Evolutionary conservation across 2,888 invertebrate genomes (phyloP), one percentile per base, ranked within the genome.

Genomic region (Zygaena filipendulae): DNA sequence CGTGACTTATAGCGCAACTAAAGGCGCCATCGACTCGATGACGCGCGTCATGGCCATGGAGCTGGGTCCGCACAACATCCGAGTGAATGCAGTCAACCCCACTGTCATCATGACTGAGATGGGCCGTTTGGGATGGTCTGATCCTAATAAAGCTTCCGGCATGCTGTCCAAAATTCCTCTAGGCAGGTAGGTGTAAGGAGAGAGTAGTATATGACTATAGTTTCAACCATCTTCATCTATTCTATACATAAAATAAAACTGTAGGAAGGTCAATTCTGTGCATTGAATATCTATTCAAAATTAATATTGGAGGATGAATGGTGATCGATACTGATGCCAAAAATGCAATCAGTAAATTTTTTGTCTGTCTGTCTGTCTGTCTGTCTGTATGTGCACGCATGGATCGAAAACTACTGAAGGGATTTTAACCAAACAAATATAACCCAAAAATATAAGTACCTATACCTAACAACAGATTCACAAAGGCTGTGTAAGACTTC

Each of bases 71-170:
- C 80, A 87, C 32, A 82, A 84, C 18, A 94, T 95, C 40, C 84
- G 95, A 12, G 88, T 92, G 0, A 95, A 95, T 59, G 81, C 85
- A 11, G 88, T 95, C 0, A 92, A 93, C 62, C 95, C 95, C 2
- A 95, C 95, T 0, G 93, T 94, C 1, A 89, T 92, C 11, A 69
- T 92, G 75, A 95, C 95, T 0, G 88, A 86, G 35, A 90, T 95
- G 92, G 93, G 92, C 1, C 80, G 71, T 36, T 52, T 82, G 1
- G 85, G 83, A 18, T 95, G 95, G 95, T 83, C 86, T 11, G 88
- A 92, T 50, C 88, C 90, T 0, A 70, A 56, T 1, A 88, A 88
- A 47, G 84, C 87, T 2, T 71, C 68, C 1, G 82, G 83, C 0
- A 82, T 94, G 83, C 44, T 87, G 26, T 79, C 79, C 3, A 87